These are phyloP conservation scores for Drosophila setifemur DNA, from an alignment of 1,140 invertebrate species.

Conservation along the genomic window DNA sequence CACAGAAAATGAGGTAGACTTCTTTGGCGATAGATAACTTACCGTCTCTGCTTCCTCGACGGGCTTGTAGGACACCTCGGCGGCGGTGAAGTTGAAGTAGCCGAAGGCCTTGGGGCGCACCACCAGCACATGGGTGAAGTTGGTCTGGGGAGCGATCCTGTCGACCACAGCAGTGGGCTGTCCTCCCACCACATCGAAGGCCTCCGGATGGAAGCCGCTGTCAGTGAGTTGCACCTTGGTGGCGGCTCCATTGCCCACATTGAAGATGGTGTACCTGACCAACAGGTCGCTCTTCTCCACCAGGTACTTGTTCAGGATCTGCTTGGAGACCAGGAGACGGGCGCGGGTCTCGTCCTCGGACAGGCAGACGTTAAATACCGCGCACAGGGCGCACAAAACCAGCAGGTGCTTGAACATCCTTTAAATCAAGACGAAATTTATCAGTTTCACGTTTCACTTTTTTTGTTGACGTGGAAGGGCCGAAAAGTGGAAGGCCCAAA, in stretches of 20 bases:
- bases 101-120: slow-evolving; percentile 94
- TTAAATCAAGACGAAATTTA: slow-evolving; percentile 8
- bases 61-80: slow-evolving; percentile 94
- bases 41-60: slow-evolving; percentile 90
- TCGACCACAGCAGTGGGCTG: slow-evolving; percentile 92
- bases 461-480: slow-evolving; percentile 79
- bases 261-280: slow-evolving; percentile 94
- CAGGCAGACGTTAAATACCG: slow-evolving; percentile 58
- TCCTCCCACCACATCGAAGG: slow-evolving; percentile 94
- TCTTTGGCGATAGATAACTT: too few species aligned
- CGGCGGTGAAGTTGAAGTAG: slow-evolving; percentile 98
- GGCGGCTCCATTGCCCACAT: slow-evolving; percentile 93
- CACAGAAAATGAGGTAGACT: too few species aligned
- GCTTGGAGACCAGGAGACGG: slow-evolving; percentile 91
- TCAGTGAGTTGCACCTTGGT: slow-evolving; percentile 94
- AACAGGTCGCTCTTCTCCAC: slow-evolving; percentile 99
- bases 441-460: slow-evolving; percentile 55
- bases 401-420: slow-evolving; percentile 74
- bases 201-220: slow-evolving; percentile 93
- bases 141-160: slow-evolving; percentile 94
- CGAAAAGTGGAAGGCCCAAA: not conserved
- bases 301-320: slow-evolving; percentile 98
- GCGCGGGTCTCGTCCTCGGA: slow-evolving; percentile 87
- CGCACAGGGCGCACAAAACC: slow-evolving; percentile 60
- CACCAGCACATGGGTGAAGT: slow-evolving; percentile 96